A percentile compares a stretch with the other conserved stretches of the same genome.
Conservation (phyloP, 2,888 invertebrate species). For the Acanthococcus lagerstroemiae region DNA sequence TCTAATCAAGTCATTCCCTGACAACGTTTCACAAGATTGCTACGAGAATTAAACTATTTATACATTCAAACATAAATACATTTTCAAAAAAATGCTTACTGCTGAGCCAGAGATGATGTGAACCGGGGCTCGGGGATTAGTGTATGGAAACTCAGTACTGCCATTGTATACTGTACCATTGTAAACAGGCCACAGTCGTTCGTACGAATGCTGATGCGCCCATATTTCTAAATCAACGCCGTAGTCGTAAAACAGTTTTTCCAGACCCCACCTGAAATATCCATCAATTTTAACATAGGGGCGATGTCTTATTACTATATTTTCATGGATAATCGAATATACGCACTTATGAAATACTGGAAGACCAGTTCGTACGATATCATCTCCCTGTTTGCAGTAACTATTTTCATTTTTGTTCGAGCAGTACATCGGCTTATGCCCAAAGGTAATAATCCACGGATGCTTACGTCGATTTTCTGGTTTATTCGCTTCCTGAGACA, state of each 20-base stretch:
- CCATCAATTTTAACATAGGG: too few species aligned
- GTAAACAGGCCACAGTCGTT: conserved; percentile 89
- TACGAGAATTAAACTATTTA: too few species aligned
- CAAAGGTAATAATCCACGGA: conserved; percentile 76
- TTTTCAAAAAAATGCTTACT: conserved; percentile 40
- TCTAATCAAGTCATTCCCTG: too few species aligned
- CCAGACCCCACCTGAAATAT: conserved; percentile 55
- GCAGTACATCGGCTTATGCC: conserved; percentile 87
- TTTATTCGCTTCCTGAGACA: conserved; percentile 55
- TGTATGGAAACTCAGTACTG: conserved; percentile 54
- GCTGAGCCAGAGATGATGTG: conserved; percentile 85
- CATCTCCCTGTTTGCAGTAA: conserved; percentile 62
- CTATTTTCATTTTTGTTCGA: conserved; percentile 63
- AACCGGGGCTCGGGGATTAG: conserved; percentile 72
- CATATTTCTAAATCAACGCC: conserved; percentile 90
- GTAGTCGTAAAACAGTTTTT: conserved; percentile 74
- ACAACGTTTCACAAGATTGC: neutral
- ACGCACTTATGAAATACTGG: conserved; percentile 43
- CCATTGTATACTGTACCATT: conserved; percentile 62
- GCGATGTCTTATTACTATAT: too few species aligned
- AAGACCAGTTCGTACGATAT: conserved; percentile 56
- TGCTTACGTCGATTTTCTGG: conserved; percentile 59
- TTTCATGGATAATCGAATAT: too few species aligned
- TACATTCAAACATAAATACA: too few species aligned
- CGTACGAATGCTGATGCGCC: conserved; percentile 98